These are phyloP conservation scores for Sussaba pulchella DNA, from an alignment of 2,888 invertebrate genomes.

Conservation along the genomic window DNA sequence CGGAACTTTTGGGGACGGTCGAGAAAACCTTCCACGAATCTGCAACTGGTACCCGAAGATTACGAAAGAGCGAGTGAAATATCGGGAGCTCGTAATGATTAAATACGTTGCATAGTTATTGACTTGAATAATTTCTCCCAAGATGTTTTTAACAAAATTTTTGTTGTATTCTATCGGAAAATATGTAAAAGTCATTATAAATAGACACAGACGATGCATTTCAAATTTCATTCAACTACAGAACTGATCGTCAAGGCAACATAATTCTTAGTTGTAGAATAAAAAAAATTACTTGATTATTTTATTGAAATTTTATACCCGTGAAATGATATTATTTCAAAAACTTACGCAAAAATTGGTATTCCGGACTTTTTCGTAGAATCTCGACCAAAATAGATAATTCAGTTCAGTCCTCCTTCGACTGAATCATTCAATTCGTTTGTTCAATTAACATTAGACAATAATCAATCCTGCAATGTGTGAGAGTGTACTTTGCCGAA, in stretches of 20 bases:
- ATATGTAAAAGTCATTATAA: too few relatives aligned
- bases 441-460: neutral
- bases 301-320: too few relatives aligned
- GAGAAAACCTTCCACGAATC: neutral
- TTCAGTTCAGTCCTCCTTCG: too few relatives aligned
- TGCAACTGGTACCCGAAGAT: neutral
- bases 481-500: neutral
- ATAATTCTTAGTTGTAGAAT: too few relatives aligned
- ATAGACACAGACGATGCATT: too few relatives aligned
- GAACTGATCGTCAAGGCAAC: too few relatives aligned
- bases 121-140: neutral
- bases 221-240: too few relatives aligned
- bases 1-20: neutral
- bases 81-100: neutral
- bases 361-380: too few relatives aligned
- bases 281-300: too few relatives aligned
- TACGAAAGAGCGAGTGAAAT: neutral
- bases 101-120: neutral
- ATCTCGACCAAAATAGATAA: too few relatives aligned
- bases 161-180: neutral
- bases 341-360: too few relatives aligned
- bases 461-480: neutral
- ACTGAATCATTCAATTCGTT: neutral
- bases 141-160: neutral
- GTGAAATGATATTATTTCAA: too few relatives aligned